phyloP scores from a whole-genome alignment of 2,113 vertebrate species.

The Suricata suricatta region DNA sequence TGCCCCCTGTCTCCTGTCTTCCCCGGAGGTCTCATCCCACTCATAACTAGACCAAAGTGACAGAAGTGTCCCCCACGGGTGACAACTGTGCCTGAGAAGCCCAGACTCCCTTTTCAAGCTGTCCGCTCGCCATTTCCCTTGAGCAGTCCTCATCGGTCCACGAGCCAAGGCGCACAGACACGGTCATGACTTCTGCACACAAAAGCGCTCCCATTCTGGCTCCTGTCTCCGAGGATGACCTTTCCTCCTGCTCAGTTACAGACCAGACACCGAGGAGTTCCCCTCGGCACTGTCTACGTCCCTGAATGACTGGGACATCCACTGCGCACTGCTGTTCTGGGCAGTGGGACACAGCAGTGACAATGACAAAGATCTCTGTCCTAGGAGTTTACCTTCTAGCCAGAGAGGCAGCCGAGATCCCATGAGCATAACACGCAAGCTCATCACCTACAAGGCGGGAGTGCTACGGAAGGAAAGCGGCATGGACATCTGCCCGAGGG shows the following conservation, averaged over 20 bases:
- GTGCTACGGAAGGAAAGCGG: neutral
- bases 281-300: accelerated
- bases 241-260: neutral
- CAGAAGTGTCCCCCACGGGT: too few species aligned
- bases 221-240: neutral
- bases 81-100: neutral
- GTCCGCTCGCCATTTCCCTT: neutral
- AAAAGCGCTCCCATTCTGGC: neutral
- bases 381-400: neutral
- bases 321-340: neutral
- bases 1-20: neutral
- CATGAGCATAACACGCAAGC: neutral
- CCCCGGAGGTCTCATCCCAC: neutral
- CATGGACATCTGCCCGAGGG: too few species aligned
- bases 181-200: neutral
- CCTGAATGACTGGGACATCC: neutral
- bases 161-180: neutral
- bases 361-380: neutral
- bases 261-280: neutral
- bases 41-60: neutral
- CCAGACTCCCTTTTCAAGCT: neutral
- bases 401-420: neutral
- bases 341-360: neutral
- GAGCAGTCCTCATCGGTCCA: neutral
- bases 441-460: neutral